These are phyloP conservation scores for Acleris cristana DNA, from an alignment of 2,888 invertebrate species.

Conservation along the genomic window DNA sequence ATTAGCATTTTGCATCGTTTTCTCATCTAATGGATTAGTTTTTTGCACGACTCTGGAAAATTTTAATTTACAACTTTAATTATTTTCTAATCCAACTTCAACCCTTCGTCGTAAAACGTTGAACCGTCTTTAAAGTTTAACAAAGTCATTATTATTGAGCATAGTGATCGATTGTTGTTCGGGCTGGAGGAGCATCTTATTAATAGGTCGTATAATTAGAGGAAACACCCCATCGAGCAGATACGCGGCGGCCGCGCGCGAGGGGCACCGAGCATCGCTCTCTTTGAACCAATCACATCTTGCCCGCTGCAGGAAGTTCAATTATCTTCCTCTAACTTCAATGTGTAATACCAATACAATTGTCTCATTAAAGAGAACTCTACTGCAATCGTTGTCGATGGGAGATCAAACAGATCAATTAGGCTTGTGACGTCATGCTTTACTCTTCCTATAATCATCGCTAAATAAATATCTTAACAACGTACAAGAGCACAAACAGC, in stretches of 20 bases:
- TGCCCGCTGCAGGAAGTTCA: constrained; percentile 78
- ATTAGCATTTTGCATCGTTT: constrained; percentile 20
- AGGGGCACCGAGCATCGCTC: constrained; percentile 67
- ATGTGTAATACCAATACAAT: constrained; percentile 80
- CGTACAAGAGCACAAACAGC: neutral
- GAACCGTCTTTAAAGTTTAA: constrained; percentile 49
- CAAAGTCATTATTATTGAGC: constrained; percentile 56
- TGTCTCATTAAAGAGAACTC: constrained; percentile 79
- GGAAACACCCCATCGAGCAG: constrained; percentile 77
- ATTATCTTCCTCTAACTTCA: constrained; percentile 81
- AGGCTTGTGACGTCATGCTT: constrained; percentile 45
- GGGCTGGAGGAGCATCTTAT: constrained; percentile 60
- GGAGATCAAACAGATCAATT: constrained; percentile 70
- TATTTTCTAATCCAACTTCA: constrained; percentile 41
- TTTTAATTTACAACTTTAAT: constrained; percentile 33
- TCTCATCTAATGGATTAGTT: constrained; percentile 22
- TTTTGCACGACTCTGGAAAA: constrained; percentile 25
- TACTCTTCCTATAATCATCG: constrained; percentile 6
- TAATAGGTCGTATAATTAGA: constrained; percentile 81
- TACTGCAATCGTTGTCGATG: constrained; percentile 73
- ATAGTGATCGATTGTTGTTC: constrained; percentile 67
- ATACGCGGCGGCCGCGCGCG: constrained; percentile 51
- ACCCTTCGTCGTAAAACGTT: constrained; percentile 47
- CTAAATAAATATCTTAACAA: neutral
- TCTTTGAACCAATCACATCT: constrained; percentile 67